Evolutionary conservation across 2,113 vertebrate species (phyloP), one percentile per base, ranked within the genome.

Genomic region (Opisthocomus hoazin): DNA sequence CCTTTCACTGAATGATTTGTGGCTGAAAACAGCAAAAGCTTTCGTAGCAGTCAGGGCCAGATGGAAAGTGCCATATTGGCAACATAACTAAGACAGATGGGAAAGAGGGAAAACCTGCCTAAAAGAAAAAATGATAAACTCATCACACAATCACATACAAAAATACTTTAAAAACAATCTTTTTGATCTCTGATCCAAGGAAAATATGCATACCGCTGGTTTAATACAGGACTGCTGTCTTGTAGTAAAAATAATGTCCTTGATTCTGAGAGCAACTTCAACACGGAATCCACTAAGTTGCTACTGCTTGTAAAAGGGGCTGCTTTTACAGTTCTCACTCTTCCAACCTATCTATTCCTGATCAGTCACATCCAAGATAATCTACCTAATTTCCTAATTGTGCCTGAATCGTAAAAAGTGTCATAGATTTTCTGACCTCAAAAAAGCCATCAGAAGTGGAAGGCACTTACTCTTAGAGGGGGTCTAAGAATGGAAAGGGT

Each of bases 31-130:
- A 96, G 96, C 96, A 95, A 95, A 97, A 96, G 95, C 91, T 96
- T 95, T 76, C 87, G 90, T 57, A 95, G 96, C 96, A 95, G 66
- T 73, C 77, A 15, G 84, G 95, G 95, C 84, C 96, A 97, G 96
- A 97, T 96, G 96, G 96, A 95, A 96, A 94, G 91, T 94, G 95
- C 95, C 95, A 97, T 94, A 96, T 87, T 96, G 96, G 95, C 94
- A 97, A 92, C 95, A 92, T 69, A 82, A 96, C 87, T 70, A 87
- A 96, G 92, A 96, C 96, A 96, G 95, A 96, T 96, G 95, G 96
- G 94, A 61, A 87, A 96, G 89, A 96, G 54, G 84, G 91, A 96
- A 96, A 96, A 96, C 92, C 91, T 96, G 96, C 77, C 96, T 93
- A 61, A 82, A 92, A 94, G 84, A 57, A 56, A 69, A 96, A 94